Conservation (phyloP, 2,888 invertebrate genomes). For the Mimachlamys varia region DNA sequence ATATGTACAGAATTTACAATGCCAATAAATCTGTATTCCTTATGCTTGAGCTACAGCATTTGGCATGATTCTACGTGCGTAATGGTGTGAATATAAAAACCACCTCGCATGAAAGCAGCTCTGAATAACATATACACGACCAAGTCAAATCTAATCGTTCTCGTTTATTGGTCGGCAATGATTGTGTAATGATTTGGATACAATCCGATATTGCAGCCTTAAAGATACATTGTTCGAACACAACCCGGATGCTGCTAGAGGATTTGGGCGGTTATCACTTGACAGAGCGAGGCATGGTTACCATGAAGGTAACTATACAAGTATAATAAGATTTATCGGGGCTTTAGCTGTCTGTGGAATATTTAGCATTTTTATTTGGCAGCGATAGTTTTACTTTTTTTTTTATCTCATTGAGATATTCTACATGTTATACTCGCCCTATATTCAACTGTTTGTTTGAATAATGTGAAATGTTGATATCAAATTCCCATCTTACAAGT, state of each 20-base stretch:
- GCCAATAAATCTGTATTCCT: no score
- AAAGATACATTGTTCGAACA: constrained; percentile 80
- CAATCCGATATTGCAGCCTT: constrained; percentile 72
- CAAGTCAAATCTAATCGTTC: background rate
- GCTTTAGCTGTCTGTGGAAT: background rate
- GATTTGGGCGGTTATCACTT: constrained; percentile 81
- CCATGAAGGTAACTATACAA: constrained; percentile 79
- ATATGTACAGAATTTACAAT: no score
- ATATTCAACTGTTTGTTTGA: no score
- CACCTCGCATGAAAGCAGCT: background rate
- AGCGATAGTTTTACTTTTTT: no score
- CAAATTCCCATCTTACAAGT: no score
- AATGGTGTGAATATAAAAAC: background rate
- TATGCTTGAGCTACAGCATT: no score
- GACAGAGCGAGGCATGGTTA: constrained; percentile 80
- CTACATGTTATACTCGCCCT: no score
- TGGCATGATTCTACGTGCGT: background rate
- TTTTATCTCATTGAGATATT: no score
- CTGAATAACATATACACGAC: background rate
- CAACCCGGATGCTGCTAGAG: constrained; percentile 78
- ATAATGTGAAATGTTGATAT: no score
- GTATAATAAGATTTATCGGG: background rate
- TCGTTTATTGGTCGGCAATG: background rate
- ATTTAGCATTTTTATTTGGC: background rate
- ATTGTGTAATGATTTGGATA: background rate